phyloP scores from a whole-genome alignment of 2,888 invertebrate genomes.

The Lepetodrilus schrolli region DNA sequence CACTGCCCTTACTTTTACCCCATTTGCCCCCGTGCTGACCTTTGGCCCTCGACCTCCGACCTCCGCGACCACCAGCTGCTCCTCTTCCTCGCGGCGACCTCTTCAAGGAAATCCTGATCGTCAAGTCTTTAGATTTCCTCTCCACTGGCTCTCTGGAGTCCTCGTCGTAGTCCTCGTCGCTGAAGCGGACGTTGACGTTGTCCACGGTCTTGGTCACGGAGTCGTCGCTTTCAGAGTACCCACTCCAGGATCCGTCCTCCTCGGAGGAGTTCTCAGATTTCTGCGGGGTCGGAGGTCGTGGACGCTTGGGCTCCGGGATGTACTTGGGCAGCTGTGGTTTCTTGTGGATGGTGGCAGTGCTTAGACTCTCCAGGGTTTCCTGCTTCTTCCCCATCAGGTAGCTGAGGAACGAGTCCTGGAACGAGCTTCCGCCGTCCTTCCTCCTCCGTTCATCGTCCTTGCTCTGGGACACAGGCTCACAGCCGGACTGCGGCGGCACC shows the following conservation, averaged over 20 bases:
- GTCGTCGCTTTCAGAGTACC: constrained; percentile 44
- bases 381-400: constrained; percentile 72
- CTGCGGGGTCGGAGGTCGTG: constrained; percentile 38
- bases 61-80: neutral
- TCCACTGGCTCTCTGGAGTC: neutral
- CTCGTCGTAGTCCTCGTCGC: constrained; percentile 20
- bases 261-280: neutral
- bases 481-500: constrained; percentile 41
- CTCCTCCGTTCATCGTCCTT: neutral
- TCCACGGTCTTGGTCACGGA: constrained; percentile 1
- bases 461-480: neutral
- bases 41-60: constrained; percentile 1
- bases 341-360: constrained; percentile 61
- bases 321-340: constrained; percentile 72
- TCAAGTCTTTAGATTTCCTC: constrained; percentile 39
- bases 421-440: constrained; percentile 36
- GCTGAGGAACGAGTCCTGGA: constrained; percentile 69
- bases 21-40: too few relatives aligned
- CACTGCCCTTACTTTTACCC: neutral
- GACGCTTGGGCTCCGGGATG: constrained; percentile 66
- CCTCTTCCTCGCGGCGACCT: constrained; percentile 36
- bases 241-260: neutral
- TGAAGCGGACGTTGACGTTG: neutral
- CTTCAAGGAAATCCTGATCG: constrained; percentile 50
- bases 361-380: constrained; percentile 71